Evolutionary conservation across 2,797 vertebrate genomes (phyloP).

Genomic region (Phrynocephalus guinanensis): DNA sequence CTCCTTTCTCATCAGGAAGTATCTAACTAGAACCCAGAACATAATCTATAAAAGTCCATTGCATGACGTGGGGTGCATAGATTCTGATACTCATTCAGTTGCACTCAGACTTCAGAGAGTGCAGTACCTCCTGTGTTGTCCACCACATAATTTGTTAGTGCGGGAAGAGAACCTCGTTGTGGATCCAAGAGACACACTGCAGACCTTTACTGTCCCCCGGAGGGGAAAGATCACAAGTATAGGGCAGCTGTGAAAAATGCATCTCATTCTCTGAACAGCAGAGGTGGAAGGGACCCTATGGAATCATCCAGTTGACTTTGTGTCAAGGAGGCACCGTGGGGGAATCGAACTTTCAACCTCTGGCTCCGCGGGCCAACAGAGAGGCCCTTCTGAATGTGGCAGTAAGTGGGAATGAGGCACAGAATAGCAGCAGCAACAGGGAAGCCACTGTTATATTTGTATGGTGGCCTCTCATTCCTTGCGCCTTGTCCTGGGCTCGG

Average conservation of each 20-base stretch:
- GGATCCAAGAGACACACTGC: no score
- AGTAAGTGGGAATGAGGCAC: no score
- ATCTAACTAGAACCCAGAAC: background rate
- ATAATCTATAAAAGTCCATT: background rate
- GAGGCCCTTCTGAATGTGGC: background rate
- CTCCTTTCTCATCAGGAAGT: background rate
- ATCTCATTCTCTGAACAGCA: background rate
- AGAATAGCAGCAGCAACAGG: background rate
- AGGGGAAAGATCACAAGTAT: background rate
- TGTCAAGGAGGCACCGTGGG: no score
- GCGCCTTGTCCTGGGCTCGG: no score
- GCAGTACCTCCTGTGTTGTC: no score
- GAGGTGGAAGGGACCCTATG: no score
- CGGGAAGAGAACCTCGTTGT: no score
- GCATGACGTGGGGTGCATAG: background rate
- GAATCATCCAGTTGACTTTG: no score
- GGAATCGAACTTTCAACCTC: no score
- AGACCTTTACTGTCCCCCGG: no score
- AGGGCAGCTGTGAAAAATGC: rapidly evolving
- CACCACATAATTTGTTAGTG: background rate
- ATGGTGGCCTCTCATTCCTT: background rate
- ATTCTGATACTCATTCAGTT: background rate
- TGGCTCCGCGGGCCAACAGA: no score
- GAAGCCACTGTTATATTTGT: no score
- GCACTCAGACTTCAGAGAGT: background rate